Base-by-base conservation (phyloP, 1,140 invertebrate genomes). In the Stenopsyche tienmushanensis region DNA sequence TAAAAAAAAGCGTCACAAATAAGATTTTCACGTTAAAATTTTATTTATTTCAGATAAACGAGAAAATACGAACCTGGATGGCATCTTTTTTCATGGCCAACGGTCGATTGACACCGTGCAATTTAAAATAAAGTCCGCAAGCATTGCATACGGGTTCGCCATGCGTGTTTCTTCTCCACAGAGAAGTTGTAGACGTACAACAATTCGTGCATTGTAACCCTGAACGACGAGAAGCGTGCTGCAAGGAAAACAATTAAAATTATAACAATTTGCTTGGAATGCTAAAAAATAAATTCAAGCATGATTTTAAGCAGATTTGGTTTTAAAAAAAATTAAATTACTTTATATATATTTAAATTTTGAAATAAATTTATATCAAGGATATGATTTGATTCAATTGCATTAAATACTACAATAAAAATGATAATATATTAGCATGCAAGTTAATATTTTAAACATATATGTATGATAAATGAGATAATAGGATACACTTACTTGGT, bases 1-100 rank as follows among this genome's bases (percentile, higher is more conserved):
- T 65, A 82, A 81, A 62, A 69, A 2, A 34, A 25, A 41, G 1
- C 34, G 64, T 44, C 60, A 18, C 63, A 68, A 21, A 25, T 50
- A 47, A 15, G 21, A 10, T n/a, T 41, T 50, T 18, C 2, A 42
- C 23, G 18, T 13, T n/a, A n/a, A 21, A 53, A n/a, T 53, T 21
- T 26, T 1, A 41, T 52, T 2, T 10, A 8, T 17, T 49, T 5
- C 5, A 13, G 13, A 34, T 34, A 34, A 34, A 13, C 29, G 13
- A 34, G 29, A 53, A 47, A n/a, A 21, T 65, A 5, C 71, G 71
- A 73, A 87, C 86, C 82, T 91, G 90, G 72, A 98, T 98, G 39
- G 87, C 88, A 72, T 98, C 95, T 78, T 98, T 98, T 78, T 96
- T 96, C 96, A 98, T 98, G 7, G 93, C 86, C 42, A 91, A 72